Percentiles rank a stretch among this genome's conserved stretches.
Conservation (phyloP, 2,888 invertebrate species). For the Phengaris alcon region DNA sequence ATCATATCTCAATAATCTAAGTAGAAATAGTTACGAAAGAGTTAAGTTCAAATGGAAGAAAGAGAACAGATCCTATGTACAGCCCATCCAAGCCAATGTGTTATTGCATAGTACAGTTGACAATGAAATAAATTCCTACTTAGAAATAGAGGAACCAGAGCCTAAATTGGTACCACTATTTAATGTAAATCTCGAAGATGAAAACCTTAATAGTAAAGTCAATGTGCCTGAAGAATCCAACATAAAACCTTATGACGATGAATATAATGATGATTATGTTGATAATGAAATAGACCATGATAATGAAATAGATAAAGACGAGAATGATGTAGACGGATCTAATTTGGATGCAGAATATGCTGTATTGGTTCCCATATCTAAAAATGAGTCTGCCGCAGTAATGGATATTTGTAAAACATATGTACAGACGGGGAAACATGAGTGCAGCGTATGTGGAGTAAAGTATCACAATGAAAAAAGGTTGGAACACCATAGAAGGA, state of each 20-base stretch:
- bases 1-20: slow-evolving; percentile 50
- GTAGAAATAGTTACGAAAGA: slow-evolving; percentile 51
- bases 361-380: slow-evolving; percentile 55
- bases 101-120: slow-evolving; percentile 52
- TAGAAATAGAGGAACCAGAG: slow-evolving; percentile 33
- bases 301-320: slow-evolving; percentile 32
- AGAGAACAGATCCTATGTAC: slow-evolving; percentile 45
- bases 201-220: slow-evolving; percentile 31
- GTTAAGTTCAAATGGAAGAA: slow-evolving; percentile 56
- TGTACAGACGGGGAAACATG: slow-evolving; percentile 49
- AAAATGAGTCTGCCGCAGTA: slow-evolving; percentile 61
- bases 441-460: slow-evolving; percentile 57
- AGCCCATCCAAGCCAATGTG: slow-evolving; percentile 47
- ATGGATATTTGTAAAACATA: slow-evolving; percentile 58
- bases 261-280: slow-evolving; percentile 37
- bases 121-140: slow-evolving; percentile 48
- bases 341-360: slow-evolving; percentile 64
- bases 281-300: slow-evolving; percentile 34
- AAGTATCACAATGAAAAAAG: slow-evolving; percentile 52
- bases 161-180: neutral
- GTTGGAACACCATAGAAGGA: slow-evolving; percentile 55
- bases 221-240: slow-evolving; percentile 28
- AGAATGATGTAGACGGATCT: slow-evolving; percentile 52
- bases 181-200: neutral
- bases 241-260: slow-evolving; percentile 26